Evolutionary conservation across 2,113 vertebrate species (phyloP), one percentile per base, ranked within the genome.

Genomic region (Nothoprocta perdicaria): DNA sequence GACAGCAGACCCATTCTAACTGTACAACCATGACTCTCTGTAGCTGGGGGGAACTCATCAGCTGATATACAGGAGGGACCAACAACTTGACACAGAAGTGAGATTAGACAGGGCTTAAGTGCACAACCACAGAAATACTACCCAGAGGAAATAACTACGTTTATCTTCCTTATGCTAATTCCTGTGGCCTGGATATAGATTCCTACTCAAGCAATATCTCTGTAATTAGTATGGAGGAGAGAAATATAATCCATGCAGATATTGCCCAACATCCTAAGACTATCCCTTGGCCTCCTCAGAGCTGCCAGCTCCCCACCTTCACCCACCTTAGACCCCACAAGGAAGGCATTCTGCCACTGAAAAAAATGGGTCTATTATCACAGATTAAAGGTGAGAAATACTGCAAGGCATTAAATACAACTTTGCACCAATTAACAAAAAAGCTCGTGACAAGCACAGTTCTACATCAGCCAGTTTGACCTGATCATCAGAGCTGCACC

Each of bases 301-400:
- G 31, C 10, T 23, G 45, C 3, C 46, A 67, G 12, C 14, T 77
- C 46, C 52, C 69, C 33, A 8, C 46, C 33, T 35, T 35, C n/a
- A 5, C 10, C 27, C 33, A 6, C 18, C 6, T 45, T n/a, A 0
- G 3, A 4, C 55, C 14, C 33, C 8, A 4, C 0, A 19, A 63
- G 61, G 68, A 80, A 63, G 4, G 10, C 22, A 31, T 65, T 38
- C 48, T 27, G 12, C 19, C 15, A 48, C 5, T 46, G 53, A 72
- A 57, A 41, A 40, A 35, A 63, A 23, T n/a, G 23, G 9, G 24
- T 31, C 23, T 67, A 38, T 48, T 48, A 21, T 6, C 60, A 63
- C 60, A 43, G 14, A 16, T 6, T 46, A 38, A 73, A 63, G 7
- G 11, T 0, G 5, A 72, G 35, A 18, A 43, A 26, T 26, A 33